These are phyloP conservation scores for Spodoptera picta DNA, from an alignment of 2,888 invertebrate genomes.

Conservation along the genomic window DNA sequence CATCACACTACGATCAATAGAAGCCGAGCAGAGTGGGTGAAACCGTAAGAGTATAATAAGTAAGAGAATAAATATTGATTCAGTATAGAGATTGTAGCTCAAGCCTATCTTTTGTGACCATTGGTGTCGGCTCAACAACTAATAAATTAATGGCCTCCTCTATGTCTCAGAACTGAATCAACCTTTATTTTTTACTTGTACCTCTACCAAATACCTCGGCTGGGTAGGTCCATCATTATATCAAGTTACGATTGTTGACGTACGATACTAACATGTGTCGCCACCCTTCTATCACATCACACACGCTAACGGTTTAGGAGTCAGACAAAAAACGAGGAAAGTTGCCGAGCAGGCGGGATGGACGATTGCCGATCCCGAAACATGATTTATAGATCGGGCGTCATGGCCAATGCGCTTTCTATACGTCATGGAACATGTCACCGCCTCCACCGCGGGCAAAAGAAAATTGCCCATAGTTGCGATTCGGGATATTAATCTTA, in stretches of 20 bases:
- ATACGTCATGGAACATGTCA: constrained; percentile 80
- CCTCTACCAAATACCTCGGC: no score
- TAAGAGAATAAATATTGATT: no score
- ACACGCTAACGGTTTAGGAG: constrained; percentile 74
- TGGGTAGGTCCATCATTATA: constrained; percentile 49
- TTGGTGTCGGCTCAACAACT: no score
- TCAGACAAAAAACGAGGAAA: constrained; percentile 87
- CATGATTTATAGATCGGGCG: constrained; percentile 87
- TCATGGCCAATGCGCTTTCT: constrained; percentile 86
- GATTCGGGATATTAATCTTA: neutral
- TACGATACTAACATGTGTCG: constrained; percentile 71
- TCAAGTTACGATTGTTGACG: constrained; percentile 68
- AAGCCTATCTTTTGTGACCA: no score
- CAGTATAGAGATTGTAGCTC: no score
- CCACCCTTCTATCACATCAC: constrained; percentile 77
- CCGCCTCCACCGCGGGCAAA: constrained; percentile 61
- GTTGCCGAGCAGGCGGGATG: constrained; percentile 76
- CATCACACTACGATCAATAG: no score
- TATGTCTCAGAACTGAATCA: no score
- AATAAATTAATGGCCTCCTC: no score
- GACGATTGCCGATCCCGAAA: constrained; percentile 81
- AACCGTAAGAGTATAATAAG: no score
- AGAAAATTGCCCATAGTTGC: constrained; percentile 46
- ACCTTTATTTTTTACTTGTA: no score
- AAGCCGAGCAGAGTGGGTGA: no score